Evolutionary conservation across 1,140 invertebrate species (phyloP).

Genomic region (Cherax destructor): DNA sequence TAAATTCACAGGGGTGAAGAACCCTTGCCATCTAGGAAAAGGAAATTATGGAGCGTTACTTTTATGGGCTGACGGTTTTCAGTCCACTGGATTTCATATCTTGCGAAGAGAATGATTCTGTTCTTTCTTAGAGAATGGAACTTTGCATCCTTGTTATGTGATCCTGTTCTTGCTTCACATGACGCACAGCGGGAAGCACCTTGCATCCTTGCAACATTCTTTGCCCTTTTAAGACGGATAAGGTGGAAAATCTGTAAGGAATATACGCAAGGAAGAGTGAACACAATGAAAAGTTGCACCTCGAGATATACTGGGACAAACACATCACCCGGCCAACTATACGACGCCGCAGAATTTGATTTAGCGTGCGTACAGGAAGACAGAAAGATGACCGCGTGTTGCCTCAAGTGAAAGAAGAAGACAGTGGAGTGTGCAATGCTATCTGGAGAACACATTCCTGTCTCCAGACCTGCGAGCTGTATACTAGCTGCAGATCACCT

Average conservation of each 20-base stretch:
- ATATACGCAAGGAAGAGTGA: too few species aligned
- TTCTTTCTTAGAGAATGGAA: too few species aligned
- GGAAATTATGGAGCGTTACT: not conserved
- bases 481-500: not conserved
- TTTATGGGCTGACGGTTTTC: not conserved
- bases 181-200: too few species aligned
- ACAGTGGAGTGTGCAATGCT: not conserved
- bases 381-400: slow-evolving; percentile 10
- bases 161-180: too few species aligned
- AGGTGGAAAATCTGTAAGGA: too few species aligned
- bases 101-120: not conserved
- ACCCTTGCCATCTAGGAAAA: not conserved
- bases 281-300: too few species aligned
- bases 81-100: not conserved
- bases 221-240: not conserved
- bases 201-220: too few species aligned
- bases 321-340: too few species aligned
- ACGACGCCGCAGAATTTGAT: not conserved
- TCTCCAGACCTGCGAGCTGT: not conserved
- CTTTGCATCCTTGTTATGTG: too few species aligned
- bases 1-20: not conserved
- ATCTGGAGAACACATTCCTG: not conserved
- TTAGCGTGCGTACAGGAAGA: not conserved
- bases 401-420: not conserved
- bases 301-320: too few species aligned